These are phyloP conservation scores for Choristoneura rosaceana DNA, from an alignment of 2,888 invertebrate genomes.

Conservation along the genomic window DNA sequence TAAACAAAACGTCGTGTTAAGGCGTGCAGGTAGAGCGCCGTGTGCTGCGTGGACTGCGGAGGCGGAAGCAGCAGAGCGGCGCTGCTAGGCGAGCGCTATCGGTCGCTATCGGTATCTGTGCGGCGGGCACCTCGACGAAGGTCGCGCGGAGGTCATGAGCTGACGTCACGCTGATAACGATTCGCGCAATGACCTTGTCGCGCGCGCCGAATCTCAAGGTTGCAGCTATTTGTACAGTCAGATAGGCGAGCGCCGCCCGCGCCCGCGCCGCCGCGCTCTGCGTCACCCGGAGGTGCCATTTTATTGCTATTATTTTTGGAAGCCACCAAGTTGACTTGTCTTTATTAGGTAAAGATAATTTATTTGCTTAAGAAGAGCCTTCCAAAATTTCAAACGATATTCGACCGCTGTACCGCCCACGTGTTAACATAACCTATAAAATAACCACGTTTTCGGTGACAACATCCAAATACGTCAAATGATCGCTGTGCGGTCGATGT, in stretches of 20 bases:
- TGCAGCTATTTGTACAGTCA: constrained; percentile 82
- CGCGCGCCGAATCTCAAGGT: constrained; percentile 83
- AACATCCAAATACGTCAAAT: background rate
- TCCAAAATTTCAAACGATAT: constrained; percentile 16
- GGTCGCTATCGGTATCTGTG: constrained; percentile 76
- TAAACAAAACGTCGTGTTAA: background rate
- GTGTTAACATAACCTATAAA: constrained; percentile 26
- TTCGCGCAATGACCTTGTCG: constrained; percentile 84
- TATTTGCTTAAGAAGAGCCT: constrained; percentile 16
- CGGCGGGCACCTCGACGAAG: constrained; percentile 77
- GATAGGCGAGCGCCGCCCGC: constrained; percentile 64
- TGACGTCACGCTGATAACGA: constrained; percentile 85
- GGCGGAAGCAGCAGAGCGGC: constrained; percentile 47
- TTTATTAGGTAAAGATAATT: constrained; percentile 38
- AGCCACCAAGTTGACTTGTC: constrained; percentile 64
- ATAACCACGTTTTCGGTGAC: constrained; percentile 33
- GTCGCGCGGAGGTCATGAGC: constrained; percentile 76
- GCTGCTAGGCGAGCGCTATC: constrained; percentile 65
- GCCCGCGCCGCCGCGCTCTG: constrained; percentile 54
- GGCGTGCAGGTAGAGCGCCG: background rate
- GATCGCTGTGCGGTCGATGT: background rate
- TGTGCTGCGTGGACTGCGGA: constrained; percentile 7
- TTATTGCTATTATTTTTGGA: constrained; percentile 74
- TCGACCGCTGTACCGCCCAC: constrained; percentile 10
- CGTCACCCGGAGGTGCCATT: constrained; percentile 74